phyloP scores from a whole-genome alignment of 1,140 invertebrate species.

The Ridgeia piscesae region DNA sequence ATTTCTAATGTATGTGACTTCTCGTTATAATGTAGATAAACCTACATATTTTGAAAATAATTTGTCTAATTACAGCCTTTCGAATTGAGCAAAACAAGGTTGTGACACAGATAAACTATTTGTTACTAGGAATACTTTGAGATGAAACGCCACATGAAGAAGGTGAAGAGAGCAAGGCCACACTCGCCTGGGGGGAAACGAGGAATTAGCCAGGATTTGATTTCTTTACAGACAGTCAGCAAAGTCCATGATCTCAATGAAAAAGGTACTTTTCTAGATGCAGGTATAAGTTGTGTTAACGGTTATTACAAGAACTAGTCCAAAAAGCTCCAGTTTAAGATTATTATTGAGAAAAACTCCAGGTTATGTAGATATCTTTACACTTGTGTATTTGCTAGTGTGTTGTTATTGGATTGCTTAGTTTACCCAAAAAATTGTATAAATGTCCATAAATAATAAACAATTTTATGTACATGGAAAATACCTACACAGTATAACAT shows the following conservation, averaged over 20 bases:
- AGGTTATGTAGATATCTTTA: background rate
- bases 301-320: background rate
- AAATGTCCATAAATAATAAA: background rate
- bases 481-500: background rate
- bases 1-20: no score
- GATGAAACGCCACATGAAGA: background rate
- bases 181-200: background rate
- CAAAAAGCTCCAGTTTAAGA: background rate
- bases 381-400: background rate
- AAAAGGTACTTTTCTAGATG: background rate
- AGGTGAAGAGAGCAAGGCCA: background rate
- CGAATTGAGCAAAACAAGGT: background rate
- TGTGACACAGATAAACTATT: background rate
- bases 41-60: no score
- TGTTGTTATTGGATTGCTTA: background rate
- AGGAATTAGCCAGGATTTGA: background rate
- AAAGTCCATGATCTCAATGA: background rate
- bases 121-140: background rate
- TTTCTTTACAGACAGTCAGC: background rate
- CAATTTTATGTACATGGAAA: background rate
- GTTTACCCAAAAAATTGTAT: background rate
- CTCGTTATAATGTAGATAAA: no score
- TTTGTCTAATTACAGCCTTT: no score
- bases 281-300: background rate
- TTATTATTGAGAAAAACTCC: background rate